Evolutionary conservation across 92 coral and sea anemone species (phyloP).

Genomic region (Palythoa caribaeorum): DNA sequence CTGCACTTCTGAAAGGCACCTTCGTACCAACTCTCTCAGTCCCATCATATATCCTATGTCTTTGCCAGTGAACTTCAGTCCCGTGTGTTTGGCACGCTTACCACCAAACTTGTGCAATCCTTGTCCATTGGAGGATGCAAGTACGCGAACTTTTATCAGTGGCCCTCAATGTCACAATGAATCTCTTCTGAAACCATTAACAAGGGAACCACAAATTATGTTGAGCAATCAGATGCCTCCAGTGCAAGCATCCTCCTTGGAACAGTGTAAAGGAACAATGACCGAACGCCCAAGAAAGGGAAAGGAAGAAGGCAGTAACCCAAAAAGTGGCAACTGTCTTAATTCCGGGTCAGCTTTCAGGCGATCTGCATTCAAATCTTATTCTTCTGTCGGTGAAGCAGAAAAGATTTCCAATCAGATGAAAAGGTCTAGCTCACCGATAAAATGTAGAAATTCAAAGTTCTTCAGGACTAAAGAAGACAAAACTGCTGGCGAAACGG

Average conservation of each 20-base stretch:
- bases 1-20: background rate
- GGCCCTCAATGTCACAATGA: background rate
- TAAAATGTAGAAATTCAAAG: background rate
- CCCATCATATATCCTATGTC: background rate
- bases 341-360: background rate
- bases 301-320: background rate
- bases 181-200: constrained; percentile 19
- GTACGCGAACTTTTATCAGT: background rate
- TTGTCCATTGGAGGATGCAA: background rate
- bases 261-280: background rate
- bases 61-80: constrained; percentile 7
- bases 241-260: background rate
- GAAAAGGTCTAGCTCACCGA: background rate
- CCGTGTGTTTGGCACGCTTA: background rate
- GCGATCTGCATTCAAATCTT: background rate
- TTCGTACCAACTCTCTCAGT: background rate
- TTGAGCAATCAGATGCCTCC: constrained; percentile 6
- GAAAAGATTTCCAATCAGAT: background rate
- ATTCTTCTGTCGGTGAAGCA: background rate
- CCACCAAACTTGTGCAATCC: background rate
- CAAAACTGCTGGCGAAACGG: background rate
- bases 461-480: background rate
- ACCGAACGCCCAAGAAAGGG: background rate
- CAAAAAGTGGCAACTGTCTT: background rate
- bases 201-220: constrained; percentile 6